A percentile compares a stretch with the other conserved stretches of the same genome.
Evolutionary conservation across 2,797 vertebrate genomes (phyloP).

Genomic region (Myotis findleyi): DNA sequence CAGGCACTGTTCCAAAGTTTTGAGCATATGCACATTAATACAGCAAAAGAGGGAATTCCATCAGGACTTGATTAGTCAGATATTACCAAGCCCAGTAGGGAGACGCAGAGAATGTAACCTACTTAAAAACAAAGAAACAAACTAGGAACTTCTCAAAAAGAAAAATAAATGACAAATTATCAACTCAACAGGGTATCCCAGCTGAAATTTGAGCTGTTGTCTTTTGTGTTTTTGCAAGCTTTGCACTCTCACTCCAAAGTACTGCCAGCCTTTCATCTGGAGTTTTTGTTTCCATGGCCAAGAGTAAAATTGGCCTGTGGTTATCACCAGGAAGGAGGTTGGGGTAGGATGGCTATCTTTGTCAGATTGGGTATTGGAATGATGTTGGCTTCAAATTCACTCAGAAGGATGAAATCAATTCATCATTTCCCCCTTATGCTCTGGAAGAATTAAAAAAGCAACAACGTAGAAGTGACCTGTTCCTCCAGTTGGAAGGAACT

Average conservation of each 20-base stretch:
- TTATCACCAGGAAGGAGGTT: background rate
- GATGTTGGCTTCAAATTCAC: background rate
- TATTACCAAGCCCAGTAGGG: background rate
- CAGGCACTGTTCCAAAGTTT: background rate
- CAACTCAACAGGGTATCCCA: background rate
- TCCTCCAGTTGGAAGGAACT: background rate
- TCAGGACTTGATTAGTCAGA: background rate
- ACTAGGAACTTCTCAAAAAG: constrained; percentile 23
- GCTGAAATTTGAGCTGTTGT: background rate
- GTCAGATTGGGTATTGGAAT: background rate
- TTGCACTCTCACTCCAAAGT: background rate
- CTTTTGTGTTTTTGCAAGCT: background rate
- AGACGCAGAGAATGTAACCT: background rate
- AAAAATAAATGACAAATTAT: background rate
- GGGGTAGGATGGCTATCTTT: background rate
- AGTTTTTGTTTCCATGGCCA: background rate
- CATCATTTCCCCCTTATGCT: background rate
- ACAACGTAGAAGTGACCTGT: background rate
- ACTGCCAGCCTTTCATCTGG: background rate
- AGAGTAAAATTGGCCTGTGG: background rate
- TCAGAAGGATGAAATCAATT: background rate
- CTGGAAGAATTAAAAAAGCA: background rate
- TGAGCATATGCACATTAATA: background rate
- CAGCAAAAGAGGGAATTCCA: background rate
- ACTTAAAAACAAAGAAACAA: constrained; percentile 5